Evolutionary conservation across 2,797 vertebrate species (phyloP), one percentile per base, ranked within the genome.

Genomic region (Cephalopachus bancanus): DNA sequence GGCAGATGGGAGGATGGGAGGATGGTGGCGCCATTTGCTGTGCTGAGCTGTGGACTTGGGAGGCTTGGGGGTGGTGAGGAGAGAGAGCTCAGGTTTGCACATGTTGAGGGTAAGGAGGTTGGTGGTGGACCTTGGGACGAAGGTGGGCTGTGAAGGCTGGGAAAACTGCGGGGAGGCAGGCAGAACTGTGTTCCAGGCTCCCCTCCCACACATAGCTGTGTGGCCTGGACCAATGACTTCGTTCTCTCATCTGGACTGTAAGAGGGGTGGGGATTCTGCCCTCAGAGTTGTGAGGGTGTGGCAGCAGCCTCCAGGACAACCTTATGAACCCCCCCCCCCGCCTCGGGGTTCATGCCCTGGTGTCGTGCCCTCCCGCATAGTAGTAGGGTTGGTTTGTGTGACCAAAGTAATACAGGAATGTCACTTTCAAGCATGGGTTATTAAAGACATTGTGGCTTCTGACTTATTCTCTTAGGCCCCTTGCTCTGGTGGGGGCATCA

Each of bases 1-100:
- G 96, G 89, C 97, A 98, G 97, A 95, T 37, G 37, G 37, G 37
- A 91, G 91, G 97, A 95, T 37, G 37, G 37, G 37, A 91, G 91
- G 91, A 95, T 7, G 76, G 91, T 60, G 75, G 91, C 26, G 17
- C 94, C 94, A 88, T 96, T 93, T 92, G 92, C 89, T 57, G 78
- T 83, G 94, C 95, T 65, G 89, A 96, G 91, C 93, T 57, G 76
- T 59, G 92, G 81, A 96, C 95, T 93, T 60, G 67, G 72, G 76
- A 95, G 59, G 53, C 78, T 95, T 80, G 96, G 55, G 72, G 89
- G 80, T 74, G 94, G 95, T 71, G 83, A 75, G 62, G 79, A 3
- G 28, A 79, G 84, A 91, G 94, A 24, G 89, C 64, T 92, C 67
- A 65, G 87, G 72, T 75, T 94, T 89, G 76, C 51, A 83, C 64